Percentiles rank a stretch among this genome's conserved stretches.
These are phyloP conservation scores for Gallirallus australis DNA, from an alignment of 2,797 vertebrate genomes.

Conservation along the genomic window DNA sequence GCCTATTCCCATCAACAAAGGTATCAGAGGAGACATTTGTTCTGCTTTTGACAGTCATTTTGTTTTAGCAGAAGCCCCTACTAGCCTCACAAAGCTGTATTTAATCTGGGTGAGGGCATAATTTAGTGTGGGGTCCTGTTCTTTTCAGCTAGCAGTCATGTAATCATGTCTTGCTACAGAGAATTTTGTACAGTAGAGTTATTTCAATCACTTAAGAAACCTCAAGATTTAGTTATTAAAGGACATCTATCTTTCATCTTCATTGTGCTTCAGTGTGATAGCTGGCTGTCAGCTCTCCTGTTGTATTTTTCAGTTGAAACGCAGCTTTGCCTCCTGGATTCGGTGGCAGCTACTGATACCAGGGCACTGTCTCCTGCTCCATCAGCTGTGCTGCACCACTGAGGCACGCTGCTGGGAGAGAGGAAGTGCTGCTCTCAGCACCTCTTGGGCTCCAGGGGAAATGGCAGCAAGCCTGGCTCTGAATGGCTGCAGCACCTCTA, in stretches of 20 bases:
- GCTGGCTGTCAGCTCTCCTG: neutral
- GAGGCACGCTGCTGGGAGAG: neutral
- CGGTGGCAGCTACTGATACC: neutral
- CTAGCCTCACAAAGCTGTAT: neutral
- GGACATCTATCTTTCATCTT: neutral
- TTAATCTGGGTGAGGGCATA: neutral
- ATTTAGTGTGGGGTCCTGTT: neutral
- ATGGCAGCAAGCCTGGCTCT: fast-evolving
- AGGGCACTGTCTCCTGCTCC: neutral
- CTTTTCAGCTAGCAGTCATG: neutral
- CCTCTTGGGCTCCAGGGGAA: neutral
- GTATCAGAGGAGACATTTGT: neutral
- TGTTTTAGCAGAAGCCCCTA: neutral
- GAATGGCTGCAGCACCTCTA: neutral
- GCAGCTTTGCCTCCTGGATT: neutral
- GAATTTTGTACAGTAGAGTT: neutral
- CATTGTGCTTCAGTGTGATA: neutral
- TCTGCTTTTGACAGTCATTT: neutral
- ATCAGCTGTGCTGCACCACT: neutral
- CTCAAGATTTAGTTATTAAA: neutral
- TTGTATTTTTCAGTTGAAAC: neutral
- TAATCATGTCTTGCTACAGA: neutral
- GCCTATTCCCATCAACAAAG: neutral
- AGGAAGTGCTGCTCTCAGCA: neutral
- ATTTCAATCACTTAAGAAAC: neutral